phyloP scores from a whole-genome alignment of 2,797 vertebrate species.

The Halcyon leucocephala region DNA sequence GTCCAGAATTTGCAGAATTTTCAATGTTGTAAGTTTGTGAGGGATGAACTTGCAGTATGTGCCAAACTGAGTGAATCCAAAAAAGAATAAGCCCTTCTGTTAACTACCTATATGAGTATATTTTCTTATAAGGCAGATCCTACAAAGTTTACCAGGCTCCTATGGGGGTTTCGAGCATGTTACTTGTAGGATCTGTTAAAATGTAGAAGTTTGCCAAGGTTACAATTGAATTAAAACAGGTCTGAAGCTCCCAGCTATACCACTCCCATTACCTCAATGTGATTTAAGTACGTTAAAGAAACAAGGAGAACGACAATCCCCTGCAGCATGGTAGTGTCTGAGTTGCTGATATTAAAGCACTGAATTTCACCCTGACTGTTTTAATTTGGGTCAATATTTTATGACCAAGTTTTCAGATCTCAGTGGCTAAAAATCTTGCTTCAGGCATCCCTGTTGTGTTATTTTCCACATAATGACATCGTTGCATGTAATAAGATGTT shows the following conservation, averaged over 20 bases:
- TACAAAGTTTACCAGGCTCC: background rate
- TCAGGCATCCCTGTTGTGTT: conserved; percentile 18
- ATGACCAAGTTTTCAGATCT: conserved; percentile 23
- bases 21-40: background rate
- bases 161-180: background rate
- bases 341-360: background rate
- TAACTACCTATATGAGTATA: background rate
- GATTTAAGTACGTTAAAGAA: background rate
- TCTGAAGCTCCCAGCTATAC: background rate
- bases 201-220: background rate
- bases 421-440: conserved; percentile 47
- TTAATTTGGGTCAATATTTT: conserved; percentile 26
- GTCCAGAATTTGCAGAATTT: background rate
- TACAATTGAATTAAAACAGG: conserved; percentile 16
- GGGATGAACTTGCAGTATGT: background rate
- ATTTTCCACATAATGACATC: conserved; percentile 46
- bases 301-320: background rate
- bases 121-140: background rate
- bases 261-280: conserved; percentile 19
- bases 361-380: conserved; percentile 23
- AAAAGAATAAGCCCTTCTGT: background rate
- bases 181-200: conserved; percentile 8
- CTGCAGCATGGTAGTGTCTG: background rate
- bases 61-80: background rate
- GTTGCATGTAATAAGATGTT: conserved; percentile 40